These are phyloP conservation scores for Indri indri DNA, from an alignment of 2,113 vertebrate genomes.

Conservation along the genomic window DNA sequence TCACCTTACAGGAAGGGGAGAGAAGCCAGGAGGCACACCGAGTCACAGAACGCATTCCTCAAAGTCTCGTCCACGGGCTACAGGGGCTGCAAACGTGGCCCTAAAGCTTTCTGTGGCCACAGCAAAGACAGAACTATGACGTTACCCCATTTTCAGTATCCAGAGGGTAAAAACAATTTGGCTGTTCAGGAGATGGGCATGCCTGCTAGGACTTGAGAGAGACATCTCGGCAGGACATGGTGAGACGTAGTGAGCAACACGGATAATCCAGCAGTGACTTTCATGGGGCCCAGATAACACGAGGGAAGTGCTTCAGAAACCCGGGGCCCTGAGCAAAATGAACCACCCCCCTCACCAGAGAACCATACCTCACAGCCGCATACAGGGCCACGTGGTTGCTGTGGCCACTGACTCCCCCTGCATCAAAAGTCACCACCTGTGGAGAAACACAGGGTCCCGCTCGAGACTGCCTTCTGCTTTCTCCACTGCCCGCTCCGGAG, in stretches of 20 bases:
- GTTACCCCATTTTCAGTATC: neutral
- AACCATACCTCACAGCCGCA: conserved; percentile 89
- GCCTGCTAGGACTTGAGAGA: neutral
- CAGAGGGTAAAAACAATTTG: neutral
- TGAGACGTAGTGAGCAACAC: neutral
- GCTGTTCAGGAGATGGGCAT: neutral
- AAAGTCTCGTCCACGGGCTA: neutral
- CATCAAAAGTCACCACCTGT: conserved; percentile 97
- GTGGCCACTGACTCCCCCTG: conserved; percentile 93
- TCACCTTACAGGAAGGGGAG: neutral
- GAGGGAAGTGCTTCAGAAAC: neutral
- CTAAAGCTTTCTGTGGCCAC: neutral
- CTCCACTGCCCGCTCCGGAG: neutral
- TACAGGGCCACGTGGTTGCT: conserved; percentile 92
- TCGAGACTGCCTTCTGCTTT: neutral
- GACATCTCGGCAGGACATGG: neutral
- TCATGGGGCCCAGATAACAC: neutral
- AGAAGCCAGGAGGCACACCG: neutral
- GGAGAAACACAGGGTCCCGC: conserved; percentile 52
- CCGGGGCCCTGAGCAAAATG: neutral
- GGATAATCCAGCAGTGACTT: neutral
- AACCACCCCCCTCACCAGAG: neutral
- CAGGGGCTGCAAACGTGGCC: neutral
- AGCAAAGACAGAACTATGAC: neutral
- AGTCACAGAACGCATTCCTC: neutral